Conservation (phyloP, 2,797 vertebrate genomes). For the Scolopax bukidnonensis region DNA sequence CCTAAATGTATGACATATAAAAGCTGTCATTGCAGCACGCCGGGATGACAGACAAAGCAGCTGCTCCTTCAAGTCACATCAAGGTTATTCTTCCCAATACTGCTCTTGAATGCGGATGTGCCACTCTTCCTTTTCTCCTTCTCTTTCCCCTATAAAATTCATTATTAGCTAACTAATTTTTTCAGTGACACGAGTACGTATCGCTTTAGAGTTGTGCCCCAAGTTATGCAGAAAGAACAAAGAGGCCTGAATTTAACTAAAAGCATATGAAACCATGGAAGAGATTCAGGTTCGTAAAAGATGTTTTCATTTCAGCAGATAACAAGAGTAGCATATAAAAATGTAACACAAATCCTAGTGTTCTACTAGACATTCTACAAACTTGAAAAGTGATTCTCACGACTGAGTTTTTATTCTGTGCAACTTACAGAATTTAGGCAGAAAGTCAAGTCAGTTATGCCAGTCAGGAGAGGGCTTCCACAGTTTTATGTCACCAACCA, state of each 20-base stretch:
- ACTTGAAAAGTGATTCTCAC: not conserved
- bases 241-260: not conserved
- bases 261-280: not conserved
- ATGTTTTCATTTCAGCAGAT: not conserved
- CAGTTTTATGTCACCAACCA: constrained; percentile 39
- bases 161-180: not conserved
- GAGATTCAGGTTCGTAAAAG: not conserved
- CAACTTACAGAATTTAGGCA: not conserved
- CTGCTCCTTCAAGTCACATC: not conserved
- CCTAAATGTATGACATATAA: not conserved
- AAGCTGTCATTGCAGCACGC: not conserved
- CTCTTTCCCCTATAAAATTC: not conserved
- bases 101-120: accelerated
- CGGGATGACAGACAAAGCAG: not conserved
- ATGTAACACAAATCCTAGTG: not conserved
- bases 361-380: not conserved
- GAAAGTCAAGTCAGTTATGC: not conserved
- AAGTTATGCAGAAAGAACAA: not conserved
- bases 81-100: not conserved
- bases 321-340: not conserved
- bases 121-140: not conserved
- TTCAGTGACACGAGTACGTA: not conserved
- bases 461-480: not conserved
- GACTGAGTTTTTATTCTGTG: not conserved
- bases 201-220: not conserved